These are phyloP conservation scores for Parnassius smintheus DNA, from an alignment of 2,888 invertebrate species.

Conservation along the genomic window DNA sequence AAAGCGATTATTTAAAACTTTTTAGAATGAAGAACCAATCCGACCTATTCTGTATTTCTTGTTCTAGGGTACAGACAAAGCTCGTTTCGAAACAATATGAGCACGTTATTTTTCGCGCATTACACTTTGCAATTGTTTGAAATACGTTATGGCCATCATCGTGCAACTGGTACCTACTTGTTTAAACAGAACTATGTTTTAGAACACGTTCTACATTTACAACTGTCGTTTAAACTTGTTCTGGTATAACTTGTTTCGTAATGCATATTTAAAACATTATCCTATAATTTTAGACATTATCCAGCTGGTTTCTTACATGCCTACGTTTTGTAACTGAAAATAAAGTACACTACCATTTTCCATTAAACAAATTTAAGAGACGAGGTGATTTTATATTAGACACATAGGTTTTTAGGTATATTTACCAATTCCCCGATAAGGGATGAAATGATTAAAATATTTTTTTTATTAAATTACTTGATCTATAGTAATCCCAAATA, in stretches of 20 bases:
- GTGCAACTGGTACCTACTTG: conserved; percentile 45
- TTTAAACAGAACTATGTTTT: conserved; percentile 26
- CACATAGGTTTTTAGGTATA: too few species aligned
- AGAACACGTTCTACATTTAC: conserved; percentile 15
- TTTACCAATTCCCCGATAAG: too few species aligned
- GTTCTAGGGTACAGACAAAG: conserved; percentile 1
- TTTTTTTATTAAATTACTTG: too few species aligned
- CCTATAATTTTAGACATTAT: too few species aligned
- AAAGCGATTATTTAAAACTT: too few species aligned
- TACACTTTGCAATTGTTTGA: conserved; percentile 76
- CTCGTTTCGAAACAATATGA: conserved; percentile 45
- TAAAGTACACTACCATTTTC: too few species aligned
- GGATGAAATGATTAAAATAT: too few species aligned
- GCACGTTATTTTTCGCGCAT: conserved; percentile 77
- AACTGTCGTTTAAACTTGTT: conserved; percentile 17
- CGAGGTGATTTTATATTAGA: too few species aligned
- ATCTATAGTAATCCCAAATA: too few species aligned
- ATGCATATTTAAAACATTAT: background rate
- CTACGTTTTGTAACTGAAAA: too few species aligned
- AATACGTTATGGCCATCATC: conserved; percentile 65
- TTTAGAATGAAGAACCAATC: background rate
- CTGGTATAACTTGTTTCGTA: background rate
- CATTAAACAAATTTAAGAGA: too few species aligned
- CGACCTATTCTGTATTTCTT: conserved; percentile 11
- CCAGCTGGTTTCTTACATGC: too few species aligned